Conservation (phyloP, 2,113 vertebrate species). For the Arothron firmamentum region DNA sequence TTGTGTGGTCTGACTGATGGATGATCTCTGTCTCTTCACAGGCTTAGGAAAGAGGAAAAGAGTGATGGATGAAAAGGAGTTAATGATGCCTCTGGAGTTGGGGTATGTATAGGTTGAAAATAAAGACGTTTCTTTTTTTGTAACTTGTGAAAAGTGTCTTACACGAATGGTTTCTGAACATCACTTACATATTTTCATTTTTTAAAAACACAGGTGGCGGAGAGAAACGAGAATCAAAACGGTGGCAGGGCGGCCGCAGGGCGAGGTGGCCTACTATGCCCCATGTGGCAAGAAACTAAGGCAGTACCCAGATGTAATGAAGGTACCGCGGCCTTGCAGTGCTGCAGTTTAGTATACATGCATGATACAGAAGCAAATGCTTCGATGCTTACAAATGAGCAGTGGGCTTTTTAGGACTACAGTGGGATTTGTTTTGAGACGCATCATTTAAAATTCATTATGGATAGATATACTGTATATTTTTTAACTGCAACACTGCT, state of each 20-base stretch:
- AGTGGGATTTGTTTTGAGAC: no score
- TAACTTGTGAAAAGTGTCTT: no score
- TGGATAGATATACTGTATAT: neutral
- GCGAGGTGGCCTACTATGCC: conserved; percentile 92
- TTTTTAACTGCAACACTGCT: neutral
- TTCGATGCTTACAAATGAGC: no score
- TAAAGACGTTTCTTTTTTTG: neutral
- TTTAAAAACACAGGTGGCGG: no score
- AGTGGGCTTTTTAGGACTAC: no score
- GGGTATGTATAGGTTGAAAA: conserved; percentile 73
- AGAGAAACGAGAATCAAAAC: no score
- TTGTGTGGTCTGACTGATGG: conserved; percentile 27
- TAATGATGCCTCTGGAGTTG: conserved; percentile 84
- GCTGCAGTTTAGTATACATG: no score
- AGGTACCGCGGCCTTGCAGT: conserved; percentile 76
- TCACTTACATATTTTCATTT: no score
- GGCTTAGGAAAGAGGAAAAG: conserved; percentile 89
- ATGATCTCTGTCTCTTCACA: conserved; percentile 51
- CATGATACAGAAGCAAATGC: no score
- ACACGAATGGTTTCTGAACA: no score
- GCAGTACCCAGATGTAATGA: conserved; percentile 96
- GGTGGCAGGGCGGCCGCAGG: conserved; percentile 53
- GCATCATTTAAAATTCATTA: no score
- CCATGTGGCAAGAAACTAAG: conserved; percentile 96
- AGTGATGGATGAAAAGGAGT: conserved; percentile 86